Evolutionary conservation across 1,140 invertebrate species (phyloP), one percentile per base, ranked within the genome.

Genomic region (Brachionus calyciflorus): DNA sequence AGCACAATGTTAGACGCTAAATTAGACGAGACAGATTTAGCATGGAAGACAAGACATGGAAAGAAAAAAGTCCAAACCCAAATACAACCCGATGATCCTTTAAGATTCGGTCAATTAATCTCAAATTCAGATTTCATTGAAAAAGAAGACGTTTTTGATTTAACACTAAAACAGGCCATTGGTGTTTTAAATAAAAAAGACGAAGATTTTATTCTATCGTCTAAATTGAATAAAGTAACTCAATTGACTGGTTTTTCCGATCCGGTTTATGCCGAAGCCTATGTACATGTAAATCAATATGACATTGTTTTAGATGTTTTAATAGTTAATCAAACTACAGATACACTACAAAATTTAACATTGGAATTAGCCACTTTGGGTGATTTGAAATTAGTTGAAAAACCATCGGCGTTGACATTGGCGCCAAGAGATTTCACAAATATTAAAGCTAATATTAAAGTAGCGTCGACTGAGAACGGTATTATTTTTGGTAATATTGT

Each of bases 401-500:
- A 97, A 82, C 96, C 96, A 4, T 91, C 92, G 80, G 92, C 94
- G 2, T 90, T 98, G 46, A 94, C 98, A 40, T 86, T 99, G 46
- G 96, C 93, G 10, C 94, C 96, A 2, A 89, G 94, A 81, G 96
- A 98, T 87, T 99, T 97, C 85, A 93, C 93, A 79, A 95, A 96
- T 82, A 98, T 99, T 78, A 96, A 98, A 84, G 96, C 95, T 0
- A 96, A 94, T 83, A 93, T 86, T 30, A 86, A 86, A 78, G 89
- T 90, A 3, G 92, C 96, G 0, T 98, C 94, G 0, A 99, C 96
- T 7, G 96, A 99, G 85, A 99, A 99, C 86, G 96, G 95, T 65
- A 94, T 99, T 78, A 99, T 99, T 78, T 99, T 99, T 88, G 96
- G 97, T 77, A 99, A 98, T 84, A 99, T 99, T 81, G 95, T 98